phyloP scores from a whole-genome alignment of 2,888 invertebrate genomes.

The Eledona agricola region DNA sequence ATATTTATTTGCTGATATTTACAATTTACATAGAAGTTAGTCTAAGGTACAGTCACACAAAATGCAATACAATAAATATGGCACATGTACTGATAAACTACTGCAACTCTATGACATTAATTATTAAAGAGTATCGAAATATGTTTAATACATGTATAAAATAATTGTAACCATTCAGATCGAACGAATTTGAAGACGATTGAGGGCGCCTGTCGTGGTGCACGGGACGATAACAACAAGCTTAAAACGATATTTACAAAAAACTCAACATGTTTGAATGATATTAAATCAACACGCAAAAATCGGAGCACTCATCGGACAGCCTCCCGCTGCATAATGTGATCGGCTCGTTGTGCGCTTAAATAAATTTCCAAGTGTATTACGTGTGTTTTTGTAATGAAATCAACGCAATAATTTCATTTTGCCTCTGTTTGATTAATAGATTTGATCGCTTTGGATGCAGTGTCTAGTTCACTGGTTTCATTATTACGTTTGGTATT shows the following conservation, averaged over 20 bases:
- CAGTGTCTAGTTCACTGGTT: constrained; percentile 34
- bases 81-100: constrained; percentile 54
- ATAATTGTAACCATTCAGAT: constrained; percentile 36
- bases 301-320: no score
- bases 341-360: constrained; percentile 40
- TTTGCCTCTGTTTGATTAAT: constrained; percentile 32
- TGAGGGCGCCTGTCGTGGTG: constrained; percentile 1
- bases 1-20: constrained; percentile 51
- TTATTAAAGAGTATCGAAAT: constrained; percentile 45
- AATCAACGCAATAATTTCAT: constrained; percentile 35
- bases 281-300: no score
- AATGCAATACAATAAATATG: constrained; percentile 57
- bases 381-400: constrained; percentile 29
- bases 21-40: constrained; percentile 54
- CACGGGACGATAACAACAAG: constrained; percentile 17
- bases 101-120: constrained; percentile 42
- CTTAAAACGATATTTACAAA: constrained; percentile 23
- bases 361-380: constrained; percentile 20
- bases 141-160: constrained; percentile 43
- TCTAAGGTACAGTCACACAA: constrained; percentile 56
- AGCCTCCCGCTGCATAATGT: no score
- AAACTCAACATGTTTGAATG: constrained; percentile 25
- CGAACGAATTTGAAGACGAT: constrained; percentile 26
- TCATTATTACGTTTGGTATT: constrained; percentile 92
- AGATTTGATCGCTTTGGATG: constrained; percentile 29